These are phyloP conservation scores for Oryctes rhinoceros DNA, from an alignment of 1,140 invertebrate genomes.

Conservation along the genomic window DNA sequence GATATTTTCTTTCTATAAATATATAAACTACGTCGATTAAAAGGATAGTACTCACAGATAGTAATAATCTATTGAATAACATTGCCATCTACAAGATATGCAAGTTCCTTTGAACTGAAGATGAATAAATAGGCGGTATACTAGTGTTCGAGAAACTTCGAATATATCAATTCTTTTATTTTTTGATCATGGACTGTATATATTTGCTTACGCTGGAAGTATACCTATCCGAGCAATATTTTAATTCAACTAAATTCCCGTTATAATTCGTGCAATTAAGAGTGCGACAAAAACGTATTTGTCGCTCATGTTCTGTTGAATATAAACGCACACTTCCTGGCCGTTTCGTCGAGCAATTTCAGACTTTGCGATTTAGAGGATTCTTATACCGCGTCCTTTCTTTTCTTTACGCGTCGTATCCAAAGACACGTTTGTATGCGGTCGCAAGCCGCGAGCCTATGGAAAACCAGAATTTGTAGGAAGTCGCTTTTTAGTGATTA, in stretches of 20 bases:
- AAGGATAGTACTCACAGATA: too few relatives aligned
- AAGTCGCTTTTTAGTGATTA: constrained; percentile 20
- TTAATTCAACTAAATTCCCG: constrained; percentile 22
- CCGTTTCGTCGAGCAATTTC: constrained; percentile 2
- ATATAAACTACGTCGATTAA: too few relatives aligned
- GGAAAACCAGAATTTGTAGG: constrained; percentile 20
- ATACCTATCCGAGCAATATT: not conserved
- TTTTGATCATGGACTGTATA: not conserved
- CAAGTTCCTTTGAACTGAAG: too few relatives aligned
- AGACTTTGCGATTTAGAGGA: constrained; percentile 17
- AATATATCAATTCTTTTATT: not conserved
- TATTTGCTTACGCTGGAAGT: not conserved
- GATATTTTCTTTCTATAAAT: too few relatives aligned
- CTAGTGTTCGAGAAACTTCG: too few relatives aligned
- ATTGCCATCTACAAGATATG: too few relatives aligned
- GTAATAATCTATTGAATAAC: too few relatives aligned
- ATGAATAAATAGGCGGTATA: too few relatives aligned
- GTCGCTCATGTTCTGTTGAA: not conserved
- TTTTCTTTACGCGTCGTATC: not conserved
- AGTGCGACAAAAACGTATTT: constrained; percentile 20
- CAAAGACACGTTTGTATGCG: not conserved
- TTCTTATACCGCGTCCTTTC: not conserved
- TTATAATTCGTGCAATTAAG: constrained; percentile 28
- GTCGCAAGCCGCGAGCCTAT: not conserved
- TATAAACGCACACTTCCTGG: constrained; percentile 29